phyloP scores from a whole-genome alignment of 2,888 invertebrate species.

The Frankliniella fusca region DNA sequence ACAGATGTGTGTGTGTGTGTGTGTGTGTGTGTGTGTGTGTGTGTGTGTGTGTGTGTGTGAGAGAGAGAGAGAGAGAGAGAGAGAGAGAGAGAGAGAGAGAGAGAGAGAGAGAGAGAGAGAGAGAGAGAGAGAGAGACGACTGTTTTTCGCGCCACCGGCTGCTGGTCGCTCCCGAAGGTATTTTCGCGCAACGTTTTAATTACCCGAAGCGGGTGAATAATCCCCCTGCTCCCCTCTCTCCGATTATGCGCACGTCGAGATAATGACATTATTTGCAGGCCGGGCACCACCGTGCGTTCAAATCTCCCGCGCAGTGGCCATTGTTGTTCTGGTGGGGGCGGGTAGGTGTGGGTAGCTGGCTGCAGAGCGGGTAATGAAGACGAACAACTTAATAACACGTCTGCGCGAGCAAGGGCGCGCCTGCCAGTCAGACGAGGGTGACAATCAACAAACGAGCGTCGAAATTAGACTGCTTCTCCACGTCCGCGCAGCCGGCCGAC shows the following conservation, averaged over 20 bases:
- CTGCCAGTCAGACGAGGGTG: no score
- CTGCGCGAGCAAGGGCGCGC: background rate
- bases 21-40: no score
- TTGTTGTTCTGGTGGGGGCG: no score
- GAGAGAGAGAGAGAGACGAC: background rate
- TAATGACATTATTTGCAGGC: slow-evolving; percentile 25
- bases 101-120: background rate
- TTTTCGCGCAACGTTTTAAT: background rate
- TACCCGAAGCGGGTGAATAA: background rate
- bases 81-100: background rate
- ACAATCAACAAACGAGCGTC: no score
- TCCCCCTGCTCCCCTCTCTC: background rate
- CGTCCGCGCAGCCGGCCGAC: no score
- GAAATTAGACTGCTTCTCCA: no score
- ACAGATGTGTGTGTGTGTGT: no score
- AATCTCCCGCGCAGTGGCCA: background rate
- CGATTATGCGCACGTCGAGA: background rate
- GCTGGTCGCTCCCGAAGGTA: no score
- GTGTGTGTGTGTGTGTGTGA: no score
- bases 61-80: background rate
- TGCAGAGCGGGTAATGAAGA: background rate
- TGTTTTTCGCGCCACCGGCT: background rate
- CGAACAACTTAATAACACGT: slow-evolving; percentile 23
- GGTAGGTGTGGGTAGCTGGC: no score
- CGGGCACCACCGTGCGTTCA: background rate